Base-by-base conservation (phyloP, 2,113 vertebrate genomes). In the Platichthys flesus region DNA sequence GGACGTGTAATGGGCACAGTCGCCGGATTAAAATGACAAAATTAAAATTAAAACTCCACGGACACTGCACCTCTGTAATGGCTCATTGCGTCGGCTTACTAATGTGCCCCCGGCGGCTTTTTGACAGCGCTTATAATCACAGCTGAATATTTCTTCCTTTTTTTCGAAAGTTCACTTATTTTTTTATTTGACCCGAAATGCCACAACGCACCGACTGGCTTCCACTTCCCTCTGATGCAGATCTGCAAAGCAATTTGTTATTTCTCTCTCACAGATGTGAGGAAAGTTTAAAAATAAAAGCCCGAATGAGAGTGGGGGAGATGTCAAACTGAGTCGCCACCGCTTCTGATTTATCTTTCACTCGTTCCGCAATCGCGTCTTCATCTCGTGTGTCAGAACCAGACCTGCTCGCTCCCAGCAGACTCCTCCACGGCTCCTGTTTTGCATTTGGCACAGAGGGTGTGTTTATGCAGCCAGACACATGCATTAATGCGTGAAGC, bases 21-120 rank as follows among this genome's bases (percentile, higher is more conserved):
- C 81, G 45, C 62, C 40, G 86, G 77, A 83, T 89, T 83, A 82
- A 82, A 79, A 80, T 24, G 40, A 86, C 67, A 71, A 64, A 67
- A 73, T 59, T 37, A 67, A 80, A 81, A 75, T 66, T 37, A 65
- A 75, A 78, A 81, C 56, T 74, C 24, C 26, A 62, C 42, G n/a
- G 76, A 77, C 70, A 16, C 64, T 75, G 69, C 78, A 71, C 67
- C 70, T 82, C 82, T 59, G 61, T 78, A 79, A 82, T 21, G 37
- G 9, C 40, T 76, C 68, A 62, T 69, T 76, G 79, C 78, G 78
- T 56, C 52, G 71, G 66, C 74, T 67, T 64, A 51, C 58, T 70
- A 73, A 81, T 74, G 65, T 2, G 9, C 55, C 61, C 81, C 67
- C 59, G 10, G 60, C 51, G 71, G 67, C 37, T 70, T 78, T 16